These are phyloP conservation scores for Taxidea taxus DNA, from an alignment of 2,113 vertebrate species.

Conservation along the genomic window DNA sequence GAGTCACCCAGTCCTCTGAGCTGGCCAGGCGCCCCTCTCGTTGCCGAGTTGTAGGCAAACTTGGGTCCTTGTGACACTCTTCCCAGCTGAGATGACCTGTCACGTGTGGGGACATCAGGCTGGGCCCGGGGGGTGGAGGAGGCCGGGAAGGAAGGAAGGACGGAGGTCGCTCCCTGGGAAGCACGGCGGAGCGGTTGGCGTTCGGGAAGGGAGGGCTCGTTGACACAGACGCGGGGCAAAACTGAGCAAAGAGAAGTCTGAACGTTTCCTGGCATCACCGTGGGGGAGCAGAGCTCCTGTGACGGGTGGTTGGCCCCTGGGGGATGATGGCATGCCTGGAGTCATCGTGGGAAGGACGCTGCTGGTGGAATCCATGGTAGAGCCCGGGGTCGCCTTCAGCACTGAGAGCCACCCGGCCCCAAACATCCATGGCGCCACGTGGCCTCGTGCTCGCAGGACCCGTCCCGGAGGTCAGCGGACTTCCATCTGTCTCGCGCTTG, in stretches of 20 bases:
- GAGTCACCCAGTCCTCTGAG: not conserved
- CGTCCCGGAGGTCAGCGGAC: fast-evolving
- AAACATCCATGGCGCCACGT: fast-evolving
- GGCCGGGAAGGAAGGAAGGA: not conserved
- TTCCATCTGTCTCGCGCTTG: fast-evolving
- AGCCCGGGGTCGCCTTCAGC: not conserved
- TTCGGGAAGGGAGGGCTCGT: not conserved
- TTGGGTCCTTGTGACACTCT: not conserved
- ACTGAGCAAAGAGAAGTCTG: not conserved
- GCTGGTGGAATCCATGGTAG: not conserved
- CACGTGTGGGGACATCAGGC: not conserved
- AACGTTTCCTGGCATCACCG: not conserved
- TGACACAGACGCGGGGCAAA: too few species aligned
- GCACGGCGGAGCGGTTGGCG: not conserved
- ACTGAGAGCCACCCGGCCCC: fast-evolving
- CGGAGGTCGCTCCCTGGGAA: not conserved
- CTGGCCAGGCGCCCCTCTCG: not conserved
- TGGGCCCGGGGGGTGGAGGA: not conserved
- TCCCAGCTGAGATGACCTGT: not conserved
- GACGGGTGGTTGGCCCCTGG: fast-evolving
- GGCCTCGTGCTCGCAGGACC: too few species aligned
- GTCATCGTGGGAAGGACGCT: not conserved
- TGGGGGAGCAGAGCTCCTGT: not conserved
- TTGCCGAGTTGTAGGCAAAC: not conserved
- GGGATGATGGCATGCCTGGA: not conserved